These are phyloP conservation scores for Hydroisotoma schaefferi DNA, from an alignment of 2,888 invertebrate species.

Conservation along the genomic window DNA sequence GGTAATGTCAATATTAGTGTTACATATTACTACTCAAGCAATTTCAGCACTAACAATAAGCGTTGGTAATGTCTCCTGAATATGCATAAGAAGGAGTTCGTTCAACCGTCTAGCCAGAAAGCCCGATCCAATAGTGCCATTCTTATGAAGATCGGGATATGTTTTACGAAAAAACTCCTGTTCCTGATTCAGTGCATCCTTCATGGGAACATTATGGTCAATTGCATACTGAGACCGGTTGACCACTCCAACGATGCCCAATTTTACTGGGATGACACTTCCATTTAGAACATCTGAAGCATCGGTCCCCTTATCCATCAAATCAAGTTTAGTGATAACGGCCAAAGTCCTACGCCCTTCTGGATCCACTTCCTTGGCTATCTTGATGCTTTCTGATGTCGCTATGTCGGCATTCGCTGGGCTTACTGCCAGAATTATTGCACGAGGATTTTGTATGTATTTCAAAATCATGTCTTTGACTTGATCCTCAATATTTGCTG, in stretches of 20 bases:
- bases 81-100: slow-evolving; percentile 90
- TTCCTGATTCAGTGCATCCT: slow-evolving; percentile 89
- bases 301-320: slow-evolving; percentile 98
- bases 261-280: slow-evolving; percentile 92
- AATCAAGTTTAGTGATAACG: slow-evolving; percentile 95
- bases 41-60: slow-evolving; percentile 63
- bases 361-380: slow-evolving; percentile 93
- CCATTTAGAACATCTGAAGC: slow-evolving; percentile 97
- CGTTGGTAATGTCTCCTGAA: slow-evolving; percentile 95
- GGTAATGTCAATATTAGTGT: too few relatives aligned
- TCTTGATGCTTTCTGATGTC: slow-evolving; percentile 93
- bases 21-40: too few relatives aligned
- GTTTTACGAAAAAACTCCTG: slow-evolving; percentile 87
- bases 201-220: slow-evolving; percentile 51
- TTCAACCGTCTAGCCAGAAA: slow-evolving; percentile 66
- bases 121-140: slow-evolving; percentile 90
- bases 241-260: slow-evolving; percentile 97
- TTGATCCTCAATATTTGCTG: slow-evolving; percentile 93
- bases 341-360: slow-evolving; percentile 90
- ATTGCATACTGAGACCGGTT: slow-evolving; percentile 96
- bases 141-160: slow-evolving; percentile 95
- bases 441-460: slow-evolving; percentile 93
- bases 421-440: slow-evolving; percentile 94
- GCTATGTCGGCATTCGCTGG: slow-evolving; percentile 99
- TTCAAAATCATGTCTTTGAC: slow-evolving; percentile 82